Conservation (phyloP, 1,140 invertebrate species). For the Zeugodacus cucurbitae region DNA sequence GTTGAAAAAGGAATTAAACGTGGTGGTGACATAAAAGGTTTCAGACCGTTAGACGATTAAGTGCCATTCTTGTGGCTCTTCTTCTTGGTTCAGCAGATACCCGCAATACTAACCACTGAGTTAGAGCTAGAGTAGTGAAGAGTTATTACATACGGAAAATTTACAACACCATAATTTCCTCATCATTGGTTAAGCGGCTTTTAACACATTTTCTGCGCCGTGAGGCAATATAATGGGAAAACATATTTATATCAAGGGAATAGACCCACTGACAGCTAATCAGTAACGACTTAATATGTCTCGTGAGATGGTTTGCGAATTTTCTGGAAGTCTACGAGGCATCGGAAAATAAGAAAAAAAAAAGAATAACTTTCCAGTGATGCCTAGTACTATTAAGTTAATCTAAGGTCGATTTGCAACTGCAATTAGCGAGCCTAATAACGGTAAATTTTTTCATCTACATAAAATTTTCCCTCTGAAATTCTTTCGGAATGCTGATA, state of each 20-base stretch:
- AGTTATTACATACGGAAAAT: neutral
- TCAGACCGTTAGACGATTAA: neutral
- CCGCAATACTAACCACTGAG: neutral
- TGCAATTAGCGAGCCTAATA: no score
- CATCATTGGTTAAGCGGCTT: neutral
- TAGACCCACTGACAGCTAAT: neutral
- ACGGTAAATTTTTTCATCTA: no score
- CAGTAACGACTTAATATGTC: neutral
- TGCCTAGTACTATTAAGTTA: no score
- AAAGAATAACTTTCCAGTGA: no score
- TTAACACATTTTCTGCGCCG: neutral
- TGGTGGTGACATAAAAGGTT: constrained; percentile 31
- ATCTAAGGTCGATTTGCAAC: no score
- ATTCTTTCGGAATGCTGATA: no score
- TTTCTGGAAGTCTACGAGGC: no score
- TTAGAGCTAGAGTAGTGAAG: neutral
- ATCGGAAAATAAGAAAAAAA: no score
- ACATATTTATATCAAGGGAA: neutral
- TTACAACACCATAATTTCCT: neutral
- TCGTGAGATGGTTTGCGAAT: no score
- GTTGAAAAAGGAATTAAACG: neutral
- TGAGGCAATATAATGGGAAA: neutral
- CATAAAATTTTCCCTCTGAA: no score
- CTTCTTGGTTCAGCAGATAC: neutral
- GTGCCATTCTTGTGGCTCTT: neutral